Percentiles rank a stretch among this genome's conserved stretches.
phyloP scores from a whole-genome alignment of 2,113 vertebrate species.

The Microtus richardsoni region DNA sequence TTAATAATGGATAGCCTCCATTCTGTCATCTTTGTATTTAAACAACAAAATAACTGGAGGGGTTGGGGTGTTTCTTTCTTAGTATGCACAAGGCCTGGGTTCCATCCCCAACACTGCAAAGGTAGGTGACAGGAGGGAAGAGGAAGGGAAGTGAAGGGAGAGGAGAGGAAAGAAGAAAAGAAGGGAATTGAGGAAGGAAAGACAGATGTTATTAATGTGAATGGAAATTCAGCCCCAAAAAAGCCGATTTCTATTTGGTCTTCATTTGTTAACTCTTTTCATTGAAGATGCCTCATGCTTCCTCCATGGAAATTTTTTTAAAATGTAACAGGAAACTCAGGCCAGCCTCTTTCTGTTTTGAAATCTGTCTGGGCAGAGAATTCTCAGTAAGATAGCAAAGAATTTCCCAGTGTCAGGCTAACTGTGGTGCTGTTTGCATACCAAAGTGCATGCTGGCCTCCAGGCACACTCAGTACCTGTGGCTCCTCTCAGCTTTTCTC shows the following conservation, averaged over 20 bases:
- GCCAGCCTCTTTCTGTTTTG: slow-evolving; percentile 1
- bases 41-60: background rate
- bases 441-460: background rate
- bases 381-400: background rate
- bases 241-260: background rate
- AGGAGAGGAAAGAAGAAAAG: background rate
- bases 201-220: background rate
- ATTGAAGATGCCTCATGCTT: slow-evolving; percentile 5
- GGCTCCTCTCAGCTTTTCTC: background rate
- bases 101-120: background rate
- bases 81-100: background rate
- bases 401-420: background rate
- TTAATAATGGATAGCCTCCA: background rate
- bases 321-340: slow-evolving; percentile 22
- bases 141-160: background rate
- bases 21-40: slow-evolving; percentile 50
- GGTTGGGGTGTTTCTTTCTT: background rate
- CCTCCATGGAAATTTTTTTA: background rate
- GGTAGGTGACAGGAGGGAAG: background rate
- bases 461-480: background rate
- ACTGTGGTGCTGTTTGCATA: background rate
- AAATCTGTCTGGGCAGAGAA: background rate
- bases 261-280: slow-evolving; percentile 45
- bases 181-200: background rate
- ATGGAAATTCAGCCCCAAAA: background rate